Conservation (phyloP, 2,888 invertebrate species). For the Chrysotoxum bicinctum region DNA sequence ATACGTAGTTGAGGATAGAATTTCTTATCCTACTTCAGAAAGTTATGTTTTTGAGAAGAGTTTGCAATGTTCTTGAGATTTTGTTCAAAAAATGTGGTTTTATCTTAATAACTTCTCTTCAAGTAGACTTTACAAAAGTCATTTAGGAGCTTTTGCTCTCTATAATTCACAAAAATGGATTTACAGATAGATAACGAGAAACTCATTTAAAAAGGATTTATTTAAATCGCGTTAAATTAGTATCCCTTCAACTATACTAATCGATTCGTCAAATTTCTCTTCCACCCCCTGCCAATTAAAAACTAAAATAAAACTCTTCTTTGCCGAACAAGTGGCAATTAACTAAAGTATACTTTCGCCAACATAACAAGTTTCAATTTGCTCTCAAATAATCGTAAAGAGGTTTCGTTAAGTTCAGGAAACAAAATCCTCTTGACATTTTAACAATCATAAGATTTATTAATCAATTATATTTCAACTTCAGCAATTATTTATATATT, state of each 20-base stretch:
- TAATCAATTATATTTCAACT: constrained; percentile 43
- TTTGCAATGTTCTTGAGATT: background rate
- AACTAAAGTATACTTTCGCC: background rate
- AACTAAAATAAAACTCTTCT: background rate
- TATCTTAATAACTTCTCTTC: too few relatives aligned
- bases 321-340: background rate
- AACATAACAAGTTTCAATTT: background rate
- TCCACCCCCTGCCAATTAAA: background rate
- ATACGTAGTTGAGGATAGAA: background rate
- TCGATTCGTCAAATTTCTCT: background rate
- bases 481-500: background rate
- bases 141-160: background rate
- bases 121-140: background rate
- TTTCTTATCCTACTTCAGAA: background rate
- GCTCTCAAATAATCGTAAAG: background rate
- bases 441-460: constrained; percentile 26
- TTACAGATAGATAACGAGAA: background rate
- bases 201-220: background rate
- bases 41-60: background rate
- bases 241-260: background rate
- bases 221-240: background rate
- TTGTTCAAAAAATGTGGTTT: background rate
- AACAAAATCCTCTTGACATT: constrained; percentile 30
- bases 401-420: background rate
- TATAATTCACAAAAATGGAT: background rate